Percentiles rank a stretch among this genome's conserved stretches.
phyloP scores from a whole-genome alignment of 2,888 invertebrate species.

The Falcaria lacertinaria region DNA sequence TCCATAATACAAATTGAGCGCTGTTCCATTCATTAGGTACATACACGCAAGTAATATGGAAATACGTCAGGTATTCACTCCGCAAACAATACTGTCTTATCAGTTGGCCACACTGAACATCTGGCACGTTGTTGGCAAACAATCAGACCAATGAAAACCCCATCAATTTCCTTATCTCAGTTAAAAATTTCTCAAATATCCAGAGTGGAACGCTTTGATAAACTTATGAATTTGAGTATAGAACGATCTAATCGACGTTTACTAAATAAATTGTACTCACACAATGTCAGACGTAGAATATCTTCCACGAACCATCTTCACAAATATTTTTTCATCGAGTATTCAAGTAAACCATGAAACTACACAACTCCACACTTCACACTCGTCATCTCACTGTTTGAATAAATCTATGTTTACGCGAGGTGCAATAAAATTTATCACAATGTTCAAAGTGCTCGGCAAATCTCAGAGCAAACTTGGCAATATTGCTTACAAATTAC shows the following conservation, averaged over 20 bases:
- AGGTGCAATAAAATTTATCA: constrained; percentile 57
- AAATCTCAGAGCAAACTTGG: constrained; percentile 70
- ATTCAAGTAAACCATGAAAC: constrained; percentile 27
- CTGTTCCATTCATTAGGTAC: too few species aligned
- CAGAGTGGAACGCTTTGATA: too few species aligned
- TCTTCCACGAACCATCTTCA: constrained; percentile 72
- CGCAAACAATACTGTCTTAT: background rate
- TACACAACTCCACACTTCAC: constrained; percentile 34
- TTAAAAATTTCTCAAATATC: background rate
- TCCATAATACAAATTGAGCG: too few species aligned
- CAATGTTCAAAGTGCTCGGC: constrained; percentile 37
- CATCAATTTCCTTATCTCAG: background rate
- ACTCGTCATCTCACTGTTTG: constrained; percentile 47
- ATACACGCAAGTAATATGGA: too few species aligned
- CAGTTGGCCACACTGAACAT: background rate
- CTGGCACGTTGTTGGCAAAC: constrained; percentile 8
- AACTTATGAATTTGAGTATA: too few species aligned
- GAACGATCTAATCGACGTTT: background rate
- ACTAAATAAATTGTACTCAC: constrained; percentile 45
- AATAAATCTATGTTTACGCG: constrained; percentile 53
- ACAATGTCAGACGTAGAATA: constrained; percentile 66
- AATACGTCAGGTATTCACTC: too few species aligned
- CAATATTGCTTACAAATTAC: constrained; percentile 58
- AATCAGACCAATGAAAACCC: background rate
- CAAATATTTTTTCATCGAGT: constrained; percentile 24